Percentiles rank a stretch among this genome's conserved stretches.
Conservation (phyloP, 1,140 invertebrate species). For the Pseudomyrmex pallidus region DNA sequence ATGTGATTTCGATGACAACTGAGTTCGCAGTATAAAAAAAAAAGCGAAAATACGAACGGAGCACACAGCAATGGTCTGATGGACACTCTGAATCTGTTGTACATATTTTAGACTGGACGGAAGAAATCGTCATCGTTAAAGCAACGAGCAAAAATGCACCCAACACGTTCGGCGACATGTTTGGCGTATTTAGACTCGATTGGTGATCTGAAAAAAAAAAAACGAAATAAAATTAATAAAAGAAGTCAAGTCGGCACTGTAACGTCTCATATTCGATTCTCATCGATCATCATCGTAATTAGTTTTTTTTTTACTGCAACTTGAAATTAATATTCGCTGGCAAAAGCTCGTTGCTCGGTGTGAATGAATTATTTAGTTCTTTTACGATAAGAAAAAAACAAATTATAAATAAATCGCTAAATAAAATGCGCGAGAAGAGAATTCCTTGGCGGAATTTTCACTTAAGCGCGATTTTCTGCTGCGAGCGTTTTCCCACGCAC, state of each 20-base stretch:
- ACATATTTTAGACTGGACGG: conserved; percentile 50
- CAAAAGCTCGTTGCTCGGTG: too few relatives aligned
- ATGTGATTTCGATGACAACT: background rate
- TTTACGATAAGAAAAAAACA: too few relatives aligned
- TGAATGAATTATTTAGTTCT: too few relatives aligned
- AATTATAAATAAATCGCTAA: too few relatives aligned
- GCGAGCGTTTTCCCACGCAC: background rate
- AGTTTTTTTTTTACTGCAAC: too few relatives aligned
- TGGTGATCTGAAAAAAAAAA: conserved; percentile 10
- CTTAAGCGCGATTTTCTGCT: background rate
- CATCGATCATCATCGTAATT: too few relatives aligned
- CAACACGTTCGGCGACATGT: conserved; percentile 44
- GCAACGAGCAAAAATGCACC: background rate
- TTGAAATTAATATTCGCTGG: too few relatives aligned
- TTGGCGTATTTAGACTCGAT: conserved; percentile 14
- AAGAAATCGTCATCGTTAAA: background rate
- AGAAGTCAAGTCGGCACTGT: background rate
- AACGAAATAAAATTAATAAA: background rate
- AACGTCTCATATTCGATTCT: too few relatives aligned
- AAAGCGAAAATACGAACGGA: conserved; percentile 55
- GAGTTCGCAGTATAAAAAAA: background rate
- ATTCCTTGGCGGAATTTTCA: conserved; percentile 9
- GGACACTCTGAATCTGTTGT: conserved; percentile 58
- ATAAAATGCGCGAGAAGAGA: background rate
- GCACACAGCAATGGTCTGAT: conserved; percentile 58